Evolutionary conservation across 2,113 vertebrate genomes (phyloP), one percentile per base, ranked within the genome.

Genomic region (Sylvia atricapilla): DNA sequence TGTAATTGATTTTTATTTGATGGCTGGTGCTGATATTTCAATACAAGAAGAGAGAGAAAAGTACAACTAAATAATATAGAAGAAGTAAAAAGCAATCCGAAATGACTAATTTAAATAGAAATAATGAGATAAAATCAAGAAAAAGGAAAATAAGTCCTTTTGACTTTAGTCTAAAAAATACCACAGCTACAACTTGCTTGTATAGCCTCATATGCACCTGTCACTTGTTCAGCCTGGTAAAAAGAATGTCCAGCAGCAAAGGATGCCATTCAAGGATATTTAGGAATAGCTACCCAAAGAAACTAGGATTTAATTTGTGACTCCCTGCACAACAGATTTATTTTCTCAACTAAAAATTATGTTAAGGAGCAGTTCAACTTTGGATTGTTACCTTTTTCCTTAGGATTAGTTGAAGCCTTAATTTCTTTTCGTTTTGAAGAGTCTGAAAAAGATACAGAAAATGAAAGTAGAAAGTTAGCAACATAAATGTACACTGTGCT

Each of bases 321-420:
- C 41, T 76, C 39, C 15, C 79, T 63, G 21, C 15, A 68, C 37
- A 69, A 67, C 0, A 0, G 22, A 63, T 78, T 41, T 70, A 37
- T 63, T 90, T 90, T 75, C 55, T 81, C 12, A 33, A 56, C 5
- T 24, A 27, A 55, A 43, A 46, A 23, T 88, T 66, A 49, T 20
- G 14, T 6, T 70, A 84, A 84, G 33, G 4, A 4, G 80, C 44
- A 87, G 10, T 23, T 72, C 20, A 58, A 2, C 1, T 68, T 49
- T 21, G 11, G 43, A 35, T 63, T 78, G 10, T 95, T 97, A 96
- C 96, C 96, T 96, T 91, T 97, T 64, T 95, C 94, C 47, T 95
- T 97, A 50, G 62, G 64, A 5, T 13, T 60, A 84, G 53, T 11
- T 64, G 82, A 81, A 60, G 19, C 12, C 24, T 93, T 97, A 7